These are phyloP conservation scores for Arge pagana DNA, from an alignment of 2,888 invertebrate species.

Conservation along the genomic window DNA sequence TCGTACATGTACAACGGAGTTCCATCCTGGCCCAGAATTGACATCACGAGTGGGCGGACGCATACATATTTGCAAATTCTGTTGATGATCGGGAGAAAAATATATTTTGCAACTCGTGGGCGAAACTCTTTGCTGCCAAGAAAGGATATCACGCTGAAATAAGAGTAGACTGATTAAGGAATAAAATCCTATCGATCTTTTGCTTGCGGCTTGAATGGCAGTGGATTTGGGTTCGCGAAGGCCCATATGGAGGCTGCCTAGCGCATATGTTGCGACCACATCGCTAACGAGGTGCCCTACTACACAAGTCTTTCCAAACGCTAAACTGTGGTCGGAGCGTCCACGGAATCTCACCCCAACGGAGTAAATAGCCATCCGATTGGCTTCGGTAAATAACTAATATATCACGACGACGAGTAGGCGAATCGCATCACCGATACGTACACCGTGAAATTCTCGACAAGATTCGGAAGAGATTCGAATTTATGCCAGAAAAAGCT, in stretches of 20 bases:
- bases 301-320: constrained; percentile 51
- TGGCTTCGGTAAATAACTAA: constrained; percentile 50
- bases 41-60: too few relatives aligned
- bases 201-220: constrained; percentile 30
- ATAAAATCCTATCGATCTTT: constrained; percentile 46
- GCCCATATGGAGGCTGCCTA: constrained; percentile 57
- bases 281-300: constrained; percentile 57
- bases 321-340: constrained; percentile 50
- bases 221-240: constrained; percentile 41
- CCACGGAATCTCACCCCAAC: constrained; percentile 42
- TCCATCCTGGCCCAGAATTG: too few relatives aligned
- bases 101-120: too few relatives aligned
- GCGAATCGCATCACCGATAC: background rate
- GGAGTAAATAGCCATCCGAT: constrained; percentile 54
- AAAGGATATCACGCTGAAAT: too few relatives aligned
- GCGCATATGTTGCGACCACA: constrained; percentile 58
- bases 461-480: background rate
- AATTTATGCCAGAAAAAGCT: too few relatives aligned
- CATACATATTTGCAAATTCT: too few relatives aligned
- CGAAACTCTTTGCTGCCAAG: too few relatives aligned
- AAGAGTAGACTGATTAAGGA: constrained; percentile 34
- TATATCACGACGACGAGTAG: constrained; percentile 21
- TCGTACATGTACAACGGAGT: too few relatives aligned
- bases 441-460: background rate
- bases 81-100: too few relatives aligned